Evolutionary conservation across 2,888 invertebrate genomes (phyloP).

Genomic region (Mactromeris polynyma): DNA sequence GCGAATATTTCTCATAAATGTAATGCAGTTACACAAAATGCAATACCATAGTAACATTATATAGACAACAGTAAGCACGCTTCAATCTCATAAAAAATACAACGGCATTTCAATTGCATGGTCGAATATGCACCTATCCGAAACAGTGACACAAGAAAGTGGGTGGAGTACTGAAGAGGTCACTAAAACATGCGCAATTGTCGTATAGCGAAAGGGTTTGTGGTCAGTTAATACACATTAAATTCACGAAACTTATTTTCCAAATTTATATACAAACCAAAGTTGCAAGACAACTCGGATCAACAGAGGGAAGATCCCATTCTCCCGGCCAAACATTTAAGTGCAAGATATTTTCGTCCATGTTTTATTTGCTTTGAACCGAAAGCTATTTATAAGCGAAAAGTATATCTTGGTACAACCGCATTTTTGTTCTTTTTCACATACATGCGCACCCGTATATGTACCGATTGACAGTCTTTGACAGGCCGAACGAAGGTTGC

Average conservation of each 20-base stretch:
- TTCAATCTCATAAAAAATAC: too few species aligned
- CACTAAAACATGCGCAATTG: neutral
- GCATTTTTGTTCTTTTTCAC: too few species aligned
- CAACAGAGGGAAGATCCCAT: constrained; percentile 95
- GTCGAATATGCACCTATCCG: neutral
- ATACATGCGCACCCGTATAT: too few species aligned
- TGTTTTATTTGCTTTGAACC: constrained; percentile 35
- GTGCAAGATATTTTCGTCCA: constrained; percentile 81
- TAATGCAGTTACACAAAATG: too few species aligned
- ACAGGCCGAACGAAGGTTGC: too few species aligned
- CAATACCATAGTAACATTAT: too few species aligned
- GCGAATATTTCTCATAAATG: too few species aligned
- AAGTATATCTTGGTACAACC: too few species aligned
- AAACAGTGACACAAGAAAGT: neutral
- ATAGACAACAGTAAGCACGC: neutral
- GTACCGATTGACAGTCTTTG: too few species aligned
- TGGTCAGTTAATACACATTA: neutral
- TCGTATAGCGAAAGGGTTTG: neutral
- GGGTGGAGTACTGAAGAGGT: constrained; percentile 14
- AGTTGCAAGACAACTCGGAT: constrained; percentile 93
- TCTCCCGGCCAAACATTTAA: constrained; percentile 94
- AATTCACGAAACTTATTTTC: neutral
- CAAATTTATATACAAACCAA: constrained; percentile 89
- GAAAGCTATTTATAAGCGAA: neutral
- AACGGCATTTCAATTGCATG: neutral